A percentile compares a stretch with the other conserved stretches of the same genome.
phyloP scores from a whole-genome alignment of 2,797 vertebrate species.

The Rhyacichthys aspro region DNA sequence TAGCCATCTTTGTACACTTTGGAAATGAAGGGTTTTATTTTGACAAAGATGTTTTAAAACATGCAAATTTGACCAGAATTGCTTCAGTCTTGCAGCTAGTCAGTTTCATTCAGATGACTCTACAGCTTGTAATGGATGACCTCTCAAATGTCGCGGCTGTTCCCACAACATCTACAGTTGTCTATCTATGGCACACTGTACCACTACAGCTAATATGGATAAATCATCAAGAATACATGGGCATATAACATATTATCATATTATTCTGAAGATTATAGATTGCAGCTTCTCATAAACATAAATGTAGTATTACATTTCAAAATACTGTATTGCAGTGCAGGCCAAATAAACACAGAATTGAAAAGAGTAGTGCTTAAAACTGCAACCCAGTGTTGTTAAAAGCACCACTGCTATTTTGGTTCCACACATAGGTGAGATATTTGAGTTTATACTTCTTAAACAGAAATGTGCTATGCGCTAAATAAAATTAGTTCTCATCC shows the following conservation, averaged over 20 bases:
- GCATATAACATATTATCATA: constrained; percentile 40
- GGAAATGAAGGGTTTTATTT: too few species aligned
- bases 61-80: too few species aligned
- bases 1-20: too few species aligned
- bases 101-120: too few species aligned
- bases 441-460: constrained; percentile 28
- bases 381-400: constrained; percentile 71
- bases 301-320: constrained; percentile 62
- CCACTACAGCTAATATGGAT: constrained; percentile 63
- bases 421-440: constrained; percentile 42
- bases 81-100: too few species aligned
- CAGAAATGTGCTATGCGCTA: constrained; percentile 40
- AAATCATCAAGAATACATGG: constrained; percentile 49
- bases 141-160: constrained; percentile 1
- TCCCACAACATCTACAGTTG: background rate
- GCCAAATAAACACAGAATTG: constrained; percentile 55
- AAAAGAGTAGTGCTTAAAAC: constrained; percentile 66
- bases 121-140: background rate
- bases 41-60: too few species aligned
- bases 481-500: constrained; percentile 40
- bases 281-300: constrained; percentile 59
- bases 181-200: constrained; percentile 32
- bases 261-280: constrained; percentile 48
- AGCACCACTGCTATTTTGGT: constrained; percentile 67
- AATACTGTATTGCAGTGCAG: constrained; percentile 73